These are phyloP conservation scores for Orussus abietinus DNA, from an alignment of 1,140 invertebrate genomes.

Conservation along the genomic window DNA sequence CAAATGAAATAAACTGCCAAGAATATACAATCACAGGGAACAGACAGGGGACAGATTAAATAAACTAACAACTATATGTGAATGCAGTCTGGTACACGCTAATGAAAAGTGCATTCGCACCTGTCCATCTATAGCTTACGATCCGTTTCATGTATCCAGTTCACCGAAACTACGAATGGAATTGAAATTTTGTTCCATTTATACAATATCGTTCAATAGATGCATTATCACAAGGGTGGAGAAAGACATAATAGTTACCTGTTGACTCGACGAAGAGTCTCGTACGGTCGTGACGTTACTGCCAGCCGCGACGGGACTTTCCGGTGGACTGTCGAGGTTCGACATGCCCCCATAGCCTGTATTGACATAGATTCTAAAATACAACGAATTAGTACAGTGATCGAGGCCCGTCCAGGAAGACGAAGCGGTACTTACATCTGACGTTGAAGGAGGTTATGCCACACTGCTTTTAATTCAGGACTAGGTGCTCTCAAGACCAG, in stretches of 20 bases:
- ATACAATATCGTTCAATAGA: not conserved
- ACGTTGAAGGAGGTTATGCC: slow-evolving; percentile 82
- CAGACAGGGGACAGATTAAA: no score
- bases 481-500: slow-evolving; percentile 73
- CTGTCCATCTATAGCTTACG: no score
- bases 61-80: no score
- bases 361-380: slow-evolving; percentile 66
- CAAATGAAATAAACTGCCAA: no score
- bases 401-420: slow-evolving; percentile 9
- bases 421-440: slow-evolving; percentile 68
- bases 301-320: slow-evolving; percentile 31
- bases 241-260: no score
- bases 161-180: no score
- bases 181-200: no score
- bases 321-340: slow-evolving; percentile 65
- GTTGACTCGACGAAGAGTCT: slow-evolving; percentile 35
- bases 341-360: slow-evolving; percentile 56
- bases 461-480: slow-evolving; percentile 79
- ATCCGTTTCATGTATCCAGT: no score
- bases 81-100: no score
- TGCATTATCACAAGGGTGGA: no score
- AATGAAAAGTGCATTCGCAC: no score
- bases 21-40: no score
- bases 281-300: slow-evolving; percentile 34
- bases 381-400: slow-evolving; percentile 26